Evolutionary conservation across 2,888 invertebrate species (phyloP).

Genomic region (Pteria penguin): DNA sequence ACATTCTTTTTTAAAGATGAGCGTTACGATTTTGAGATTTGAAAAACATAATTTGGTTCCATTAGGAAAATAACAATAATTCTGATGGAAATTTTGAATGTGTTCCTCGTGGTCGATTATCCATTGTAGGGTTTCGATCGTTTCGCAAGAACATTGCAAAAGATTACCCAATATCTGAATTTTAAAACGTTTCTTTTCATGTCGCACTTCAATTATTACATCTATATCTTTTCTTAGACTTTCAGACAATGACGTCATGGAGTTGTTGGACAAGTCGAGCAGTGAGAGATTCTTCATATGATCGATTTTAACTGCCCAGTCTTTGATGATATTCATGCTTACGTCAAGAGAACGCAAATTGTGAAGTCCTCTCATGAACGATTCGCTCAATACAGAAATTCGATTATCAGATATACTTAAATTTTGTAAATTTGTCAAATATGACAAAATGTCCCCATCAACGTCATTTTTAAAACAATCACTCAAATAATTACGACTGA

Average conservation of each 20-base stretch:
- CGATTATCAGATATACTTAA: background rate
- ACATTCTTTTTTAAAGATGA: background rate
- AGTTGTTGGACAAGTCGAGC: background rate
- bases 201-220: background rate
- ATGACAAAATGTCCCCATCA: background rate
- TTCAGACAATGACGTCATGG: background rate
- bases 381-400: background rate
- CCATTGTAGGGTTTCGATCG: slow-evolving; percentile 1
- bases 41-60: background rate
- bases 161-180: background rate
- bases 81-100: background rate
- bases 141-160: slow-evolving; percentile 7
- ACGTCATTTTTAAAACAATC: background rate
- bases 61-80: background rate
- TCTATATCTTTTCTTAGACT: background rate
- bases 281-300: background rate
- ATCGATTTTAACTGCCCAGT: background rate
- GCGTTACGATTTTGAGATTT: background rate
- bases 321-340: background rate
- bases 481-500: background rate
- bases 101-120: background rate
- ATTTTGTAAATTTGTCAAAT: background rate
- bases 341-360: background rate
- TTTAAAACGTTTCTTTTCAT: background rate
- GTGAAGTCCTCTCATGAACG: background rate